These are phyloP conservation scores for Drosophila sturtevanti DNA, from an alignment of 1,140 invertebrate species.

Conservation along the genomic window DNA sequence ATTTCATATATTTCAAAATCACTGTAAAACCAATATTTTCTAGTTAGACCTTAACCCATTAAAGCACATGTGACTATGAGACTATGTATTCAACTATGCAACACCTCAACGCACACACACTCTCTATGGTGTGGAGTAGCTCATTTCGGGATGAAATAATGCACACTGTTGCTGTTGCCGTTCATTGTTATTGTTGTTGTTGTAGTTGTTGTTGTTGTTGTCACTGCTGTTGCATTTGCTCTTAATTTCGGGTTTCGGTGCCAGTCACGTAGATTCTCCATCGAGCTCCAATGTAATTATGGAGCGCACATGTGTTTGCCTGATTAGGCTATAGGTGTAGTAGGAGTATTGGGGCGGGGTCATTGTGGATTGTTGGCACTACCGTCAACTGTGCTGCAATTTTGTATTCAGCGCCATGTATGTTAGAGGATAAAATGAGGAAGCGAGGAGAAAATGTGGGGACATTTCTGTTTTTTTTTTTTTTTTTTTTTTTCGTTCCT, in stretches of 20 bases:
- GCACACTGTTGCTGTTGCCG: slow-evolving; percentile 19
- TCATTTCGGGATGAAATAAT: slow-evolving; percentile 58
- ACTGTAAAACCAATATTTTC: neutral
- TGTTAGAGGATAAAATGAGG: neutral
- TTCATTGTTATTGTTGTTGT: slow-evolving; percentile 12
- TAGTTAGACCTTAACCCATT: slow-evolving; percentile 20
- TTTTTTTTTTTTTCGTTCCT: neutral
- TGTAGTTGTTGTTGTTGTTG: slow-evolving; percentile 30
- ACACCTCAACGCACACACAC: slow-evolving; percentile 46
- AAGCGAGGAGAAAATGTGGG: neutral
- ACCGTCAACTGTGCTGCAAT: slow-evolving; percentile 20
- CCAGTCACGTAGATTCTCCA: slow-evolving; percentile 54
- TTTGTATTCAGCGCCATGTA: slow-evolving; percentile 62
- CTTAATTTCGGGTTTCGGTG: slow-evolving; percentile 78
- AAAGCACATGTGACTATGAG: slow-evolving; percentile 25
- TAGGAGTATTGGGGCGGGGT: no score
- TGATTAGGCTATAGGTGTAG: slow-evolving; percentile 68
- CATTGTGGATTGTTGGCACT: slow-evolving; percentile 32
- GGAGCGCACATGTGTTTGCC: slow-evolving; percentile 76
- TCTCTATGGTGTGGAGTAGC: slow-evolving; percentile 33
- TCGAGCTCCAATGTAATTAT: slow-evolving; percentile 69
- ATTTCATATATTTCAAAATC: neutral
- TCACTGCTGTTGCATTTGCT: slow-evolving; percentile 47
- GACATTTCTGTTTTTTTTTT: slow-evolving; percentile 3
- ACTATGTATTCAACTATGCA: slow-evolving; percentile 37